Base-by-base conservation (phyloP, 2,888 invertebrate genomes). In the Tinea semifulvella region DNA sequence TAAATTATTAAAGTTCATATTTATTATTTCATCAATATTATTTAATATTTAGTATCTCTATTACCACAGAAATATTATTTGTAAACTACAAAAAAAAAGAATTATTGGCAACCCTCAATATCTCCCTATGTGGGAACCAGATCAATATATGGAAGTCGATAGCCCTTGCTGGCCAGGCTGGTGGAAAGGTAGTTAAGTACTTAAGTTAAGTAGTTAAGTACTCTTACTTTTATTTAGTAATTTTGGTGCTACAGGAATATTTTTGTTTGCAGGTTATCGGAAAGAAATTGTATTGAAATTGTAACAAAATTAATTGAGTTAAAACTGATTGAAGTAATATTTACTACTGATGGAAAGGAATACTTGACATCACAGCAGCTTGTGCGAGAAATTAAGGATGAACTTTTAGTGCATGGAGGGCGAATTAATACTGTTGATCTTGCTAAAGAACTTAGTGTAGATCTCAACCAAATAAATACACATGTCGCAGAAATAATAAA, bases 221-320 rank as follows among this genome's bases (percentile, higher is more conserved):
- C 5, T 22, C 8, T 22, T 22, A 7, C 5, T 22, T 22, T 22
- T 22, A 22, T 22, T 35, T 35, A 16, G 10, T 22, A 7, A 7
- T 22, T 7, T 22, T 5, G 5, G 25, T 22, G 25, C 8, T 22
- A 22, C 8, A 22, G 8, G n/a, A n/a, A n/a, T 22, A 22, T 22
- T 22, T 22, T 22, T 7, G 5, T 22, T 22, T 22, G 22, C 68
- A 97, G 97, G 65, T 84, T 99, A 45, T 97, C 98, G 0, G 99
- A 99, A 65, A 85, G 95, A 52, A 99, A 99, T 68, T 98, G 98
- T 62, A 85, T 99, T 44, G 98, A 99, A 84, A 94, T 99, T 48
- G 91, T 99, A 4, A 88, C 90, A 45, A 91, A 93, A 68, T 75
- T 99, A 45, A 84, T 93, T 48, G 90, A 95, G 55, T 80, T 88